Evolutionary conservation across 2,888 invertebrate species (phyloP).

Genomic region (Hyppa rectilinea): DNA sequence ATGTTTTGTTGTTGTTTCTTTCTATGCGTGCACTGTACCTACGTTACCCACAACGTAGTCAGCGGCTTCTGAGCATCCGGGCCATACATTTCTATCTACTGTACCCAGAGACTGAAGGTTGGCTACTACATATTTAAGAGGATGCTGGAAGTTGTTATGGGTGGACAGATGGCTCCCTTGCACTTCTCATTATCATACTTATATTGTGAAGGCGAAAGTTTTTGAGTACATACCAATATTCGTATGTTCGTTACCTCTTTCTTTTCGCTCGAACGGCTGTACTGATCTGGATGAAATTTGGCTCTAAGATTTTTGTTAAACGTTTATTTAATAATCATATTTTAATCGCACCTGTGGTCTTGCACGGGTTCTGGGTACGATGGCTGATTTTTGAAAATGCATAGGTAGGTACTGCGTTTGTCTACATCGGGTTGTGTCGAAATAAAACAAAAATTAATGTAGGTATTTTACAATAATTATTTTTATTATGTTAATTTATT

Average conservation of each 20-base stretch:
- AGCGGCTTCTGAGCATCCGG: neutral
- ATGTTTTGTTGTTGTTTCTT: conserved; percentile 1
- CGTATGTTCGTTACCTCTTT: too few relatives aligned
- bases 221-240: too few relatives aligned
- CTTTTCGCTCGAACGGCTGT: too few relatives aligned
- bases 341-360: too few relatives aligned
- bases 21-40: neutral
- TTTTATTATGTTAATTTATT: conserved; percentile 42
- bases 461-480: conserved; percentile 26
- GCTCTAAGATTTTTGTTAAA: too few relatives aligned
- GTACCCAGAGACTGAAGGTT: conserved; percentile 4
- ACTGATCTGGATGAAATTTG: too few relatives aligned
- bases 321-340: neutral
- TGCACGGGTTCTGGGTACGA: neutral
- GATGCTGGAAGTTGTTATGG: neutral
- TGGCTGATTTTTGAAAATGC: neutral
- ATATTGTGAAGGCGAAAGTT: too few relatives aligned
- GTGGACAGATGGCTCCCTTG: neutral
- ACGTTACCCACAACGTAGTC: neutral
- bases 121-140: neutral
- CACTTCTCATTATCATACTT: too few relatives aligned
- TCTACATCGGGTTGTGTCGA: neutral
- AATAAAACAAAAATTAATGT: conserved; percentile 36
- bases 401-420: neutral
- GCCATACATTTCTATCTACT: neutral